These are phyloP conservation scores for Cheilosia variabilis DNA, from an alignment of 2,888 invertebrate species.

Conservation along the genomic window DNA sequence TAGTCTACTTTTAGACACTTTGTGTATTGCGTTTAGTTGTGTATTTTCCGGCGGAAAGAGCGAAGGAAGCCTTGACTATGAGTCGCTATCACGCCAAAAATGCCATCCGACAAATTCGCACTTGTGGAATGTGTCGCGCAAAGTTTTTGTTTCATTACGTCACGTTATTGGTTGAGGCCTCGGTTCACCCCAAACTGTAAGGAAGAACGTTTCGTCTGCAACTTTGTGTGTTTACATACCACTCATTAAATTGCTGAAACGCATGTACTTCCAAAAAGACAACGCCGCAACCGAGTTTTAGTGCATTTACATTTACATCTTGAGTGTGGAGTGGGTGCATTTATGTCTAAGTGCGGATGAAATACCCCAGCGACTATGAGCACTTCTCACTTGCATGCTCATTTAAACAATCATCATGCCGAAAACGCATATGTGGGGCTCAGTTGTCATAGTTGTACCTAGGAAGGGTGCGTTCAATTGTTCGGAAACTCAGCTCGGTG, in stretches of 20 bases:
- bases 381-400: conserved; percentile 59
- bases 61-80: neutral
- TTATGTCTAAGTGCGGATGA: neutral
- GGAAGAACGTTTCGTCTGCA: neutral
- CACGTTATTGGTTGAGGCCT: neutral
- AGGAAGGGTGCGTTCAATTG: conserved; percentile 48
- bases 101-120: neutral
- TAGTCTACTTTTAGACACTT: neutral
- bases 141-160: conserved; percentile 37
- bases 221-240: conserved; percentile 10
- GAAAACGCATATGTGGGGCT: conserved; percentile 37
- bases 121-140: neutral
- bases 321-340: neutral
- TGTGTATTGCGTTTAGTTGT: neutral
- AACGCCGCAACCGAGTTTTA: conserved; percentile 20
- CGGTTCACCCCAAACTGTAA: no score
- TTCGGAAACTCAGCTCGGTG: conserved; percentile 21
- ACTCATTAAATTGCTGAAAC: conserved; percentile 33
- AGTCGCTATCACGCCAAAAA: neutral
- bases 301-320: conserved; percentile 28
- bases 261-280: conserved; percentile 15
- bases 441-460: conserved; percentile 23
- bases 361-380: conserved; percentile 40
- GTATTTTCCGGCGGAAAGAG: neutral
- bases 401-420: conserved; percentile 65